These are phyloP conservation scores for Trachelus iudaicus DNA, from an alignment of 2,888 invertebrate genomes.

Conservation along the genomic window DNA sequence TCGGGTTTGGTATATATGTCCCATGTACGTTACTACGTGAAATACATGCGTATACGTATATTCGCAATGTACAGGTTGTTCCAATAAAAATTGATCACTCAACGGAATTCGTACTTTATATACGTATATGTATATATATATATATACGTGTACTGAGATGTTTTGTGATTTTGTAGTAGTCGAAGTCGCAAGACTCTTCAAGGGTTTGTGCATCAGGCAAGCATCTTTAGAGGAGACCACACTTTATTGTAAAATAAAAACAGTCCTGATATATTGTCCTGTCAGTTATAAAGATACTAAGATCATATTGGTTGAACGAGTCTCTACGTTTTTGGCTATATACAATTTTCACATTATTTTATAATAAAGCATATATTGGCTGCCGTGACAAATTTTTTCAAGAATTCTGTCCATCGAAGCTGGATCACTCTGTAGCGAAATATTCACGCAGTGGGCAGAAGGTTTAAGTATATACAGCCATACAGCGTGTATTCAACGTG, in stretches of 20 bases:
- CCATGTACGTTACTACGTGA: conserved; percentile 7
- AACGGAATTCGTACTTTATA: background rate
- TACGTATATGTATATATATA: background rate
- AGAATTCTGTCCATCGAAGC: background rate
- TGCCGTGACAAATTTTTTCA: background rate
- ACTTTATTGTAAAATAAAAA: too few species aligned
- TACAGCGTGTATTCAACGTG: conserved; percentile 5
- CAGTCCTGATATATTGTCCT: too few species aligned
- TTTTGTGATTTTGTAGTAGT: too few species aligned
- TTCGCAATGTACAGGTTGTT: background rate
- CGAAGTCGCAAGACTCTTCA: too few species aligned
- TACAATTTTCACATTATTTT: background rate
- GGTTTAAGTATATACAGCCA: conserved; percentile 5
- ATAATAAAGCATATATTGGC: background rate
- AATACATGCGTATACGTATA: background rate
- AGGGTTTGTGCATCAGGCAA: too few species aligned
- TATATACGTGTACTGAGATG: too few species aligned
- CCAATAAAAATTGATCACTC: background rate
- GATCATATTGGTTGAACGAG: background rate
- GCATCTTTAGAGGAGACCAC: too few species aligned
- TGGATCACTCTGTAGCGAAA: background rate
- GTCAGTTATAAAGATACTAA: background rate
- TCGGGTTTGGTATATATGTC: conserved; percentile 3
- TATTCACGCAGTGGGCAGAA: conserved; percentile 6
- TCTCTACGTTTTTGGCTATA: background rate